Base-by-base conservation (phyloP, 64 coral and sea anemone species). In the Acropora tenuis region DNA sequence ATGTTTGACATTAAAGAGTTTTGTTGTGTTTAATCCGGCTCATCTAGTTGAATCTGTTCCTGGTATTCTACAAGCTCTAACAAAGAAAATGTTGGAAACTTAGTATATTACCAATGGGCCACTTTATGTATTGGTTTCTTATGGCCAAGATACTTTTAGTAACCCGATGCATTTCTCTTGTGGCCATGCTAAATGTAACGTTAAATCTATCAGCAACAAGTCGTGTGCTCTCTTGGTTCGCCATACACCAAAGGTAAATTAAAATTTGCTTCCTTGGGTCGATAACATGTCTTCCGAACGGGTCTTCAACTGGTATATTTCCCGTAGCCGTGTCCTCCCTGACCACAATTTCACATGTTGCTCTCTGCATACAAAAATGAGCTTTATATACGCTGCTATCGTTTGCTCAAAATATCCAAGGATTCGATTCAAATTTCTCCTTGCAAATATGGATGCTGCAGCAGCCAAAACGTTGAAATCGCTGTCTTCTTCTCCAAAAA, bases 361-460 rank as follows among this genome's bases (percentile, higher is more conserved):
- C 61, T 44, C 49, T 93, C 47, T 76, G 78, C 91, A 88, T 93
- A 48, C 91, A 76, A 80, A 93, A 93, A 74, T 93, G 91, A 78
- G 50, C 65, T 79, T 87, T 73, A 76, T 74, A 93, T 88, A 93
- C 47, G 18, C 60, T 47, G 89, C 59, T 17, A 90, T 68, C 2
- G 47, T 82, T 41, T 41, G 43, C 50, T 81, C 77, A 91, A 83
- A 91, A 52, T 81, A 90, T 47, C 79, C 79, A 17, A 6, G 55
- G 17, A 73, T 82, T 72, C 89, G 63, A 6, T 15, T 80, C n/a
- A 80, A 44, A 75, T 90, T 78, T 58, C 89, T 90, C 74, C 89
- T 82, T 43, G 0, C 20, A 73, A 73, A 73, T 19, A 41, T 73
- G n/a, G 69, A 67, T 67, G 63, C 63, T 67, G 63, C 1, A 53